Evolutionary conservation across 2,113 vertebrate species (phyloP).

Genomic region (Ictalurus punctatus): DNA sequence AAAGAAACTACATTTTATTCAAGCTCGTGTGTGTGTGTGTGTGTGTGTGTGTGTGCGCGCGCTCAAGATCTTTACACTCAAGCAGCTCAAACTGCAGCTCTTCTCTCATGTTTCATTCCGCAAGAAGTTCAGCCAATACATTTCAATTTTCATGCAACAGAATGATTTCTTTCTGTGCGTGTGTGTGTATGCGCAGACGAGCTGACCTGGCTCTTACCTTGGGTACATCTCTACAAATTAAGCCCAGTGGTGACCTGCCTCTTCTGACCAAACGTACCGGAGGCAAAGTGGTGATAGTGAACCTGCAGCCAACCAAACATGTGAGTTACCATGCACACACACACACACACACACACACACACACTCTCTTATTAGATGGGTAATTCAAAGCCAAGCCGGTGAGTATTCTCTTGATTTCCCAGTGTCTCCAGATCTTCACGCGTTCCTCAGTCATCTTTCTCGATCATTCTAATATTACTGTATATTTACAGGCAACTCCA

Average conservation of each 20-base stretch:
- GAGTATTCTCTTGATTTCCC: neutral
- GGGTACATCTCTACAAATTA: constrained; percentile 96
- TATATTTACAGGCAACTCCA: neutral
- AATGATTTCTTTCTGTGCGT: neutral
- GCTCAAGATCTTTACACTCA: neutral
- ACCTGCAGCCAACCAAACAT: constrained; percentile 93
- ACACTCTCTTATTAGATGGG: neutral
- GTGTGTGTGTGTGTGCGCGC: neutral
- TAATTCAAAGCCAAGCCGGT: neutral
- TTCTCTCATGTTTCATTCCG: neutral
- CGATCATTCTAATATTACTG: neutral
- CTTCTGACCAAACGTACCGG: constrained; percentile 92
- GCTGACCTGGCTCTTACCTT: constrained; percentile 90
- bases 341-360: neutral
- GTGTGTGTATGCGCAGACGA: constrained; percentile 69
- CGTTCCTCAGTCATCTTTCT: neutral
- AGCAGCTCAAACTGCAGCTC: neutral
- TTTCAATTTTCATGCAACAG: neutral
- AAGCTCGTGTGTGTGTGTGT: neutral
- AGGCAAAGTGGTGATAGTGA: constrained; percentile 90
- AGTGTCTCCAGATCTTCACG: neutral
- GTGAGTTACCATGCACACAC: constrained; percentile 69
- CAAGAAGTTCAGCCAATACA: neutral
- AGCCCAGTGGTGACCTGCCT: constrained; percentile 92
- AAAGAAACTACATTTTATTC: neutral